These are phyloP conservation scores for Drosophila neonasuta DNA, from an alignment of 2,888 invertebrate genomes.

Conservation along the genomic window DNA sequence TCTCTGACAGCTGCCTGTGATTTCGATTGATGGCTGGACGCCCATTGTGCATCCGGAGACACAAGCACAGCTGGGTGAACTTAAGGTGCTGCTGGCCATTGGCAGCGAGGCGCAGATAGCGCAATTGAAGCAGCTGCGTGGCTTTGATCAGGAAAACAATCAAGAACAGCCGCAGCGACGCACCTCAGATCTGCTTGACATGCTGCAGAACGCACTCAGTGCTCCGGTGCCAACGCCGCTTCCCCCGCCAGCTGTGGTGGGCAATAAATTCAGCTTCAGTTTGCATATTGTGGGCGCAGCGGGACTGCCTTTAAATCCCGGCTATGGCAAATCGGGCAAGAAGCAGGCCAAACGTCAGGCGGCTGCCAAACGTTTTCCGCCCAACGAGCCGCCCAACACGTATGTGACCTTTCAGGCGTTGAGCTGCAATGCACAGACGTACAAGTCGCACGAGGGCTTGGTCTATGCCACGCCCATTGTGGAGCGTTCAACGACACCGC, in stretches of 20 bases:
- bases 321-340: constrained; percentile 65
- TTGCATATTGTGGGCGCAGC: constrained; percentile 84
- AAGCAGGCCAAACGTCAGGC: constrained; percentile 70
- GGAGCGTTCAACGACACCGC: constrained; percentile 83
- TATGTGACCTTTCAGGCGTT: constrained; percentile 85
- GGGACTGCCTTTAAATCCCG: constrained; percentile 83
- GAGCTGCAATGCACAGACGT: constrained; percentile 64
- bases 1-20: constrained; percentile 83
- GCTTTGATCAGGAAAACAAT: constrained; percentile 60
- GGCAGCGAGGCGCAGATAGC: constrained; percentile 85
- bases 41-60: constrained; percentile 82
- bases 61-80: constrained; percentile 83
- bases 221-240: constrained; percentile 9
- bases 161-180: constrained; percentile 45
- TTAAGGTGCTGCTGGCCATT: constrained; percentile 84
- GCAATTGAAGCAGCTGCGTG: constrained; percentile 83
- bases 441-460: constrained; percentile 81
- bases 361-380: constrained; percentile 75
- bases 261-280: constrained; percentile 80
- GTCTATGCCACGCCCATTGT: constrained; percentile 83
- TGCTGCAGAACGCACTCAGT: constrained; percentile 70
- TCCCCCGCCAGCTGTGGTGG: constrained; percentile 7
- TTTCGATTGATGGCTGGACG: constrained; percentile 85
- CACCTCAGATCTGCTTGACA: constrained; percentile 75
- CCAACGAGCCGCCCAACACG: constrained; percentile 84